Base-by-base conservation (phyloP, 2,113 vertebrate species). In the Cephalopterus ornatus region DNA sequence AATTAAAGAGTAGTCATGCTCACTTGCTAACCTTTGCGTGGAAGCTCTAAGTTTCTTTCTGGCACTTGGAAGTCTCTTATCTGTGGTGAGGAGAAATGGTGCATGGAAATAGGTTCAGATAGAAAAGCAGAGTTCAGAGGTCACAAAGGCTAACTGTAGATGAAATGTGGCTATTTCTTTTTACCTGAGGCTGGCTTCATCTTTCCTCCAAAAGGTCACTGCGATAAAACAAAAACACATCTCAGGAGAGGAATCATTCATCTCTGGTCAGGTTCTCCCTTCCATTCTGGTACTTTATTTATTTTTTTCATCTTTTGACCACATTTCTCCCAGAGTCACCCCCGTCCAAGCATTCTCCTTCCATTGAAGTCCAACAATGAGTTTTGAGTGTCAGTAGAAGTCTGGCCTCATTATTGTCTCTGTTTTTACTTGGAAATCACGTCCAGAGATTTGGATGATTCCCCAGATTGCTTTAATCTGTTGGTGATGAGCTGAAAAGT, bases 161-260 rank as follows among this genome's bases (percentile, higher is more conserved):
- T 98, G 99, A 99, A 99, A 99, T 98, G 98, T 98, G 98, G 98
- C 98, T 98, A 98, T 99, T 99, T 99, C 98, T 98, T 99, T 99
- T 98, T 97, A 98, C 98, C 98, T 98, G 97, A 97, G 98, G 98
- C 98, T 98, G 98, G 98, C 98, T 99, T 99, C 98, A 98, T 99
- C 98, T 98, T 97, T 98, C 97, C 96, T 97, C 87, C 92, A 95
- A 99, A 99, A 99, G 98, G 98, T 99, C 98, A 99, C 96, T 97
- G 92, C 70, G 98, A 99, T 98, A 98, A 98, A 98, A 97, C 96
- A 98, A 98, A 98, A 98, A 97, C 96, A 97, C 90, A 96, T 97
- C 97, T 98, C 97, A 87, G 75, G 88, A 97, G 97, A 97, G 92
- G 97, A 98, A 98, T 97, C 98, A 97, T 97, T 97, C 95, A 95